Base-by-base conservation (phyloP, 2,888 invertebrate species). In the Diabrotica balteata region DNA sequence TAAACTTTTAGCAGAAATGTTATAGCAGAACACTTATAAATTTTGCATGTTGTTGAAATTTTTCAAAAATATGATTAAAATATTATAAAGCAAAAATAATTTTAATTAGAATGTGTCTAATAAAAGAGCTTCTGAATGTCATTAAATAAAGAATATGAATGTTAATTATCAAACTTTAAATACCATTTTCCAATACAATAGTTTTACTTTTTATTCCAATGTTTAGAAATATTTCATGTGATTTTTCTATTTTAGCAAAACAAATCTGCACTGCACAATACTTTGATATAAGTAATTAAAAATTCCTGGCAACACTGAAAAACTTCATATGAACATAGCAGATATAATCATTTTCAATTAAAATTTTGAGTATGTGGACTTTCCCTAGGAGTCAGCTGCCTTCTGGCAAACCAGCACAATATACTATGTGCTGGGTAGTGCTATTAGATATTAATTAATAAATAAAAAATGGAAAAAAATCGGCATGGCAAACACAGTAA, bases 381-480 rank as follows among this genome's bases (percentile, higher is more conserved):
- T 79, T 81, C 78, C 80, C 67, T 80, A 82, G 82, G 80, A 76
- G 73, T 72, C 71, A 68, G 72, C 73, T 78, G 78, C 78, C 78
- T 73, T 59, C 72, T 72, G 77, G 78, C 78, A 75, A 73, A 71
- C 80, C 81, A 82, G 83, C 82, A 81, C 80, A 72, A 71, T 73
- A 68, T 82, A 83, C 79, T 83, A 84, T 83, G 83, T 82, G 82
- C 81, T 80, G 82, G 81, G 76, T 74, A 71, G 69, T 71, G 72
- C 66, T 75, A 70, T 71, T 73, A 75, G 73, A 67, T 75, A 71
- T 71, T 72, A 75, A 71, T 74, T 71, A 65, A 66, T 66, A 75
- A 32, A 32, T 77, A 72, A 83, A 84, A 84, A 81, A 83, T 84
- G 84, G 84, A 84, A 81, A 84, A 82, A 75, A 80, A 78, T 78